Percentiles rank a stretch among this genome's conserved stretches.
phyloP scores from a whole-genome alignment of 2,888 invertebrate genomes.

The Agonopterix heracliana region DNA sequence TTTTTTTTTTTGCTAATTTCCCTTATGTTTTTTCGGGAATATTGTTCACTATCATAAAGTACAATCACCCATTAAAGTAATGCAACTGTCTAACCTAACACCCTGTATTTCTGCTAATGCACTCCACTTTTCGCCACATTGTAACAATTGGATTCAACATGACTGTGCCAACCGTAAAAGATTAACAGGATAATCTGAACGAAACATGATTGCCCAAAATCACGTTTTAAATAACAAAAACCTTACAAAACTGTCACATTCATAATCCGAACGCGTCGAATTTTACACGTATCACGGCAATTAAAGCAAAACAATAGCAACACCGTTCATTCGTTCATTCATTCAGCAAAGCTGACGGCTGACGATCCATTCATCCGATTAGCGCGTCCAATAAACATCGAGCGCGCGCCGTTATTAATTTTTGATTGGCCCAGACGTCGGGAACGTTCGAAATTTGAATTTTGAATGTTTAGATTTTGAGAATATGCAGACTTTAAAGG shows the following conservation, averaged over 20 bases:
- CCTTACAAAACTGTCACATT: constrained; percentile 3
- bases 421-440: constrained; percentile 48
- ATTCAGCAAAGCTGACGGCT: constrained; percentile 34
- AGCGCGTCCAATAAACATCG: constrained; percentile 54
- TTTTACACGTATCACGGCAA: constrained; percentile 25
- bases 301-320: constrained; percentile 33
- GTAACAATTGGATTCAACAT: too few species aligned
- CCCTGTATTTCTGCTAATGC: too few species aligned
- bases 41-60: too few species aligned
- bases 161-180: too few species aligned
- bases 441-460: constrained; percentile 21
- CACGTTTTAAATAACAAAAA: background rate
- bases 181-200: too few species aligned
- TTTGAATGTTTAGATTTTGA: background rate
- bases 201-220: too few species aligned
- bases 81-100: too few species aligned
- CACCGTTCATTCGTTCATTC: constrained; percentile 29
- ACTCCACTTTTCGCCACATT: too few species aligned
- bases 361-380: constrained; percentile 49
- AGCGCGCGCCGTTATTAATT: constrained; percentile 53
- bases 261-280: constrained; percentile 6
- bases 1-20: too few species aligned
- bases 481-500: too few species aligned
- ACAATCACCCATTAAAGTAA: too few species aligned
- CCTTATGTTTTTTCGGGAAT: too few species aligned